Base-by-base conservation (phyloP, 2,888 invertebrate genomes). In the Heliconius cydno region DNA sequence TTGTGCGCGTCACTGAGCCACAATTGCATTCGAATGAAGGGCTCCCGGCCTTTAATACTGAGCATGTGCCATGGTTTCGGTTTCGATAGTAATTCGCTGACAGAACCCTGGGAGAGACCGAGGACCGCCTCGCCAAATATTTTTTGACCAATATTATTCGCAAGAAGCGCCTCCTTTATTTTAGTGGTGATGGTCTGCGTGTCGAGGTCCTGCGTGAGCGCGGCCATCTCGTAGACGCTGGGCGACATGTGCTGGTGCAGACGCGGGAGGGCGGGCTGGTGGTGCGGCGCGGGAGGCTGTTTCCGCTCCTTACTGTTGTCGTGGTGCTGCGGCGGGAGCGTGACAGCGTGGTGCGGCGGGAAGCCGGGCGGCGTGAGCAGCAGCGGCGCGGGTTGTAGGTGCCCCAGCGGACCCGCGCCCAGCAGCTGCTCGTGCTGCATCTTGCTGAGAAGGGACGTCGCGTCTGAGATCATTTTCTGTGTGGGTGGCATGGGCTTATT, bases 51-150 rank as follows among this genome's bases (percentile, higher is more conserved):
- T 91, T 99, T 99, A 90, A 99, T 98, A 89, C 99, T 99, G 78
- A 99, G 96, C 99, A 99, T 99, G 90, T 99, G 99, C 99, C 99
- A 99, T 0, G 99, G 99, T 88, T 99, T 99, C 7, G 99, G 99
- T 91, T 99, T 99, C 82, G 99, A 99, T 12, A 99, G 96, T 82
- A 99, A 95, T 92, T 99, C 99, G 87, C 99, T 99, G 19, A 99
- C 99, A 3, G 99, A 98, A 19, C 98, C 99, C 92, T 99, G 99
- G 0, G 99, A 99, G 46, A 99, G 95, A 0, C 99, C 99, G 22
- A 99, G 95, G 6, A 99, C 99, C 0, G 98, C 99, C 94, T 99
- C 99, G 15, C 99, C 99, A 88, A 99, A 99, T 83, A 98, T 98
- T 96, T 99, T 99, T 93, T 99, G 99, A 5, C 99, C 99, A 85